Base-by-base conservation (phyloP, 2,113 vertebrate genomes). In the Tachuris rubrigastra region DNA sequence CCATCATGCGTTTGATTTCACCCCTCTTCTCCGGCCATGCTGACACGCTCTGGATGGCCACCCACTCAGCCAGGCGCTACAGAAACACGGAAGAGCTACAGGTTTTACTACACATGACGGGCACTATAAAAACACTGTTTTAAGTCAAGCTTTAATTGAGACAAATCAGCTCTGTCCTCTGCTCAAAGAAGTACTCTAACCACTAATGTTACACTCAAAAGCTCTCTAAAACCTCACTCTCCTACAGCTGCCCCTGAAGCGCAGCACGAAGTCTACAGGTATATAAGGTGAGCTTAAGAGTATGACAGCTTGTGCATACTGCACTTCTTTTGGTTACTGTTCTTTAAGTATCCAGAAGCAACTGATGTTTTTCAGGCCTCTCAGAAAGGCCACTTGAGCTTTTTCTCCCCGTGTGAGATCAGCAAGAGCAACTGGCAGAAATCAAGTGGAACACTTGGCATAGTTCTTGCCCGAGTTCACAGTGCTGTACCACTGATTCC, bases 11-110 rank as follows among this genome's bases (percentile, higher is more conserved):
- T 31, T 90, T 98, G 98, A 99, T 98, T 66, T 99, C 99, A 0
- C 74, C 97, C 5, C 99, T 98, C 95, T 99, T 99, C 96, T 99
- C 99, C 0, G 99, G 98, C 99, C 98, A 99, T 1, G 99, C 98
- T 3, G 99, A 99, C 58, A 99, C 99, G 2, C 99, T 99, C 98
- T 99, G 98, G 84, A 99, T 98, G 5, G 96, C 98, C 50, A 99
- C 99, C 99, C 99, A 99, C 17, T 99, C 94, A 5, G 98, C 98
- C 3, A 99, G 98, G 14, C 99, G 98, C 99, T 99, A 65, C 35
- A 66, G 10, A 37, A 50, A 60, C 23, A 87, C 0, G n/a, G 20
- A 7, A 52, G 13, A 65, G 39, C 9, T 6, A 33, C 52, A 85
- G 24, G 2, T 10, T 44, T 55, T 28, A 35, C 31, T 30, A 10